Conservation (phyloP, 2,888 invertebrate genomes). For the Eupithecia pulchellata region DNA sequence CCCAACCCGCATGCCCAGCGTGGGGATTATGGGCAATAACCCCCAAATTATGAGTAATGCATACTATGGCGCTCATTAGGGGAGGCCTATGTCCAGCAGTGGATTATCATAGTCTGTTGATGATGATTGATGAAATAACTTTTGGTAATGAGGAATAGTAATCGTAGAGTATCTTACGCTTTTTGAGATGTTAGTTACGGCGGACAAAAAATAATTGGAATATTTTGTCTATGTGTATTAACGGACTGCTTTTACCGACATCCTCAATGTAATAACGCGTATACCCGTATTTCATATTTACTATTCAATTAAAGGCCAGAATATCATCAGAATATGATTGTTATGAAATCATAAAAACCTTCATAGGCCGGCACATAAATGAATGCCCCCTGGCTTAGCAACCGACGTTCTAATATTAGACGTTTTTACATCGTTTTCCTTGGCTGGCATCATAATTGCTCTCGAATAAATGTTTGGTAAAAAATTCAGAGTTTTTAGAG, state of each 20-base stretch:
- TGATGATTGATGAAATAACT: no score
- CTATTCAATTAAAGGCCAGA: constrained; percentile 6
- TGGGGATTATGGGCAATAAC: no score
- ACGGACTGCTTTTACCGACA: background rate
- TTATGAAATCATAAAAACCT: constrained; percentile 4
- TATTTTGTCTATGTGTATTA: background rate
- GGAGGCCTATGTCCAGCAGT: no score
- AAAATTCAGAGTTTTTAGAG: background rate
- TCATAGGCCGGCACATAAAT: background rate
- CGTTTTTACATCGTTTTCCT: constrained; percentile 6
- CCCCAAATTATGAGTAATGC: no score
- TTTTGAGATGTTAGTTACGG: background rate
- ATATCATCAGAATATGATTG: background rate
- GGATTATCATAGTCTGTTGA: no score
- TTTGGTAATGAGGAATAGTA: background rate
- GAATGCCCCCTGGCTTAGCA: constrained; percentile 12
- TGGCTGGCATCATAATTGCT: background rate
- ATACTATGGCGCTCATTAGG: no score
- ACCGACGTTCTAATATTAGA: constrained; percentile 11
- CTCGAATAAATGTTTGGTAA: background rate
- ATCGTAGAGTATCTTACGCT: background rate
- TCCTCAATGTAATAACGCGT: background rate
- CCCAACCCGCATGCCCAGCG: no score
- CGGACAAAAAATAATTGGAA: background rate
- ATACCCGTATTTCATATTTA: background rate